These are phyloP conservation scores for Platycercus adscitus DNA, from an alignment of 2,113 vertebrate genomes.

Conservation along the genomic window DNA sequence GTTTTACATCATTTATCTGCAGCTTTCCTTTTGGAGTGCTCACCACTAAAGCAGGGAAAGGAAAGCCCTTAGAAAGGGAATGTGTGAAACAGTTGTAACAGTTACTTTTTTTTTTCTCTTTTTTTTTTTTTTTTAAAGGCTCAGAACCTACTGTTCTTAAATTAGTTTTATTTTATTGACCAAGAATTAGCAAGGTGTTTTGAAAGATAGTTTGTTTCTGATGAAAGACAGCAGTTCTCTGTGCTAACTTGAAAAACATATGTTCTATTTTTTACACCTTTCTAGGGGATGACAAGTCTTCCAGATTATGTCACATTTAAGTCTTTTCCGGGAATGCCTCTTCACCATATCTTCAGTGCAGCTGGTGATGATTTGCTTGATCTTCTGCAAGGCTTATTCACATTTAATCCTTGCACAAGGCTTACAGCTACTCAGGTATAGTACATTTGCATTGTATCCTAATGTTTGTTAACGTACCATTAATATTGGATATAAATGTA, in stretches of 20 bases:
- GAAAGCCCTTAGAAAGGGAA: neutral
- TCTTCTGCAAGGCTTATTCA: slow-evolving; percentile 91
- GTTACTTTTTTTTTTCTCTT: neutral
- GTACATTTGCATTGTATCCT: neutral
- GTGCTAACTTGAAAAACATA: neutral
- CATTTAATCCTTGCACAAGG: slow-evolving; percentile 88
- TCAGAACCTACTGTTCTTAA: neutral
- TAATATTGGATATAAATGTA: neutral
- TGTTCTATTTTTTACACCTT: neutral
- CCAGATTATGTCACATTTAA: slow-evolving; percentile 97
- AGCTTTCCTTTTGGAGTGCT: neutral
- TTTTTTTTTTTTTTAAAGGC: neutral
- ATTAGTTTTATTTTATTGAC: neutral
- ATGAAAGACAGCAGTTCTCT: neutral
- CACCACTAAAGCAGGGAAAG: neutral
- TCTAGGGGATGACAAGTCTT: slow-evolving; percentile 90
- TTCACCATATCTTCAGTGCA: slow-evolving; percentile 96
- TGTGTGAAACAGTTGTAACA: neutral
- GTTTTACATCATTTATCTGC: neutral
- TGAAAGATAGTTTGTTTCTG: neutral
- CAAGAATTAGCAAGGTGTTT: neutral
- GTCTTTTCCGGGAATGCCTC: slow-evolving; percentile 89
- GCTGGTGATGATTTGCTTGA: slow-evolving; percentile 92
- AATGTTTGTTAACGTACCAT: neutral
- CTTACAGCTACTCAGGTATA: slow-evolving; percentile 90